Evolutionary conservation across 1,140 invertebrate genomes (phyloP).

Genomic region (Aleiodes sp.): DNA sequence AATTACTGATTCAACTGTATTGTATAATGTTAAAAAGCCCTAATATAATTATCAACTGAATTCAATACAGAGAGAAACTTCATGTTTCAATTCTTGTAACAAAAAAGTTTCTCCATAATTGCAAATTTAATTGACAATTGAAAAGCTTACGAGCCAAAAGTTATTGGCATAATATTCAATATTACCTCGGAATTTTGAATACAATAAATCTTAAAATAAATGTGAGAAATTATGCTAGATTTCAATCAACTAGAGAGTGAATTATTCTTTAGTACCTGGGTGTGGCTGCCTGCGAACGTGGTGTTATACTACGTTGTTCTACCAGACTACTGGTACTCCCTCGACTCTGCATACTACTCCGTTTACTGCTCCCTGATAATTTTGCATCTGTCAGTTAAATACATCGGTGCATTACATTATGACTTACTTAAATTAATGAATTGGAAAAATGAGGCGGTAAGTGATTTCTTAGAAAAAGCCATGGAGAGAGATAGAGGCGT

Average conservation of each 20-base stretch:
- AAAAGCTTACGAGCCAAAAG: no score
- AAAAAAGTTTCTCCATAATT: no score
- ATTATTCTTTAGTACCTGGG: slow-evolving; percentile 71
- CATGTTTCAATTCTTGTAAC: no score
- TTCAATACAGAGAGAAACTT: no score
- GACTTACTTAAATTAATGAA: background rate
- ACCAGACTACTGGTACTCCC: slow-evolving; percentile 86
- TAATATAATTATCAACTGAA: no score
- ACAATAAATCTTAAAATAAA: no score
- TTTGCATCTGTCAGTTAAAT: slow-evolving; percentile 62
- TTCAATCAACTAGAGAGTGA: slow-evolving; percentile 40
- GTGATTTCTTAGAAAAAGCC: background rate
- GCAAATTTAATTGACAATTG: no score
- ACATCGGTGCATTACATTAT: slow-evolving; percentile 3
- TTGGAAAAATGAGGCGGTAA: no score
- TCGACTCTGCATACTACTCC: slow-evolving; percentile 89
- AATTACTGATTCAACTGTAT: no score
- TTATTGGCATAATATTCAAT: no score
- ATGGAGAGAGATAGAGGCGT: slow-evolving; percentile 3
- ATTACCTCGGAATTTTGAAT: no score
- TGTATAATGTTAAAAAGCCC: no score
- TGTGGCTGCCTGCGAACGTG: slow-evolving; percentile 87
- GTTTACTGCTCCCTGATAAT: slow-evolving; percentile 81
- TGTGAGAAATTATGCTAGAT: background rate
- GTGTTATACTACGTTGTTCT: slow-evolving; percentile 82